phyloP scores from a whole-genome alignment of 2,797 vertebrate species.

The Heteromormyrus szaboi region DNA sequence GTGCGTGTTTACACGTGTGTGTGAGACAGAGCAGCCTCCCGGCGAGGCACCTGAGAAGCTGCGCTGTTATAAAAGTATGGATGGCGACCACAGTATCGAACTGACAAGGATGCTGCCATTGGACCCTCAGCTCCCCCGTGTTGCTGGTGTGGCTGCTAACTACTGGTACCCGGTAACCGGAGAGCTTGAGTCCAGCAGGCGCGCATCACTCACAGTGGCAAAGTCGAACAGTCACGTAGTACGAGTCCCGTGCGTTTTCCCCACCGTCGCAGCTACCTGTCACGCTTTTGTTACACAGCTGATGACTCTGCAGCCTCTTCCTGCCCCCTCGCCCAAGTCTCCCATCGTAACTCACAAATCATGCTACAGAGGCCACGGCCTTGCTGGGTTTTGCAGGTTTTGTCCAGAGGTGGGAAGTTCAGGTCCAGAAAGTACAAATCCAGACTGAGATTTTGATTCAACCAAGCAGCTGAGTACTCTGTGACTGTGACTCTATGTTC shows the following conservation, averaged over 20 bases:
- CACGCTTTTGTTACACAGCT: neutral
- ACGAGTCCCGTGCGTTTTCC: neutral
- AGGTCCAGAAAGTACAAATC: neutral
- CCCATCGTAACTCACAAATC: neutral
- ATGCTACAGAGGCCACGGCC: neutral
- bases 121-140: neutral
- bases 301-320: neutral
- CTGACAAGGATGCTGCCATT: neutral
- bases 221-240: conserved; percentile 9
- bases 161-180: conserved; percentile 1
- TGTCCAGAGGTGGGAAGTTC: neutral
- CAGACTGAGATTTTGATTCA: neutral
- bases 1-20: neutral
- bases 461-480: neutral
- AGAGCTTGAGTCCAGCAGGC: neutral
- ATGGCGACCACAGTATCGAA: neutral
- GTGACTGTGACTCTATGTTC: neutral
- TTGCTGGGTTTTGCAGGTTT: neutral
- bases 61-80: neutral
- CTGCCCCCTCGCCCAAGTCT: neutral
- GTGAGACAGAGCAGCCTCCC: neutral
- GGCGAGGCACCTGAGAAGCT: neutral
- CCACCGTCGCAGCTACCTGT: neutral
- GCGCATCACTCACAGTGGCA: neutral
- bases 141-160: conserved; percentile 3